Conservation (phyloP, 2,888 invertebrate species). For the Drosophila gaucha region DNA sequence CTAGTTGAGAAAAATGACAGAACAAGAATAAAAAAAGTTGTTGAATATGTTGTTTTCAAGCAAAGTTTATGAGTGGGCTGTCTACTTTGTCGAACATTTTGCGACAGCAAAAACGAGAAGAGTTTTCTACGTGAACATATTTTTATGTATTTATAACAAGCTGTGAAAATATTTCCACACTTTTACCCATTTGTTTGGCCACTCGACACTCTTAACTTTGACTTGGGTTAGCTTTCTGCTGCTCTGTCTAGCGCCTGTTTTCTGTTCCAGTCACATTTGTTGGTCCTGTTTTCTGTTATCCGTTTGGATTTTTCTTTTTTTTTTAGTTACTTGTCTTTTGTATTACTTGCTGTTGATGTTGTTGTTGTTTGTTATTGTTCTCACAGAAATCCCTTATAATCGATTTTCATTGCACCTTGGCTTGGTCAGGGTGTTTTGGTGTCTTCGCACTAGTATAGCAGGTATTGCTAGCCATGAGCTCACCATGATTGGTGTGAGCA, state of each 20-base stretch:
- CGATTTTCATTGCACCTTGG: conserved; percentile 51
- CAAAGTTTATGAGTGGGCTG: conserved; percentile 59
- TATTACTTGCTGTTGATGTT: conserved; percentile 20
- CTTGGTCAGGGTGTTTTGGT: conserved; percentile 31
- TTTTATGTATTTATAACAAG: conserved; percentile 64
- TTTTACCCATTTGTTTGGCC: conserved; percentile 49
- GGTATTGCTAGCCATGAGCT: no score
- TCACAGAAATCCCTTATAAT: conserved; percentile 46
- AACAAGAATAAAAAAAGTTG: conserved; percentile 5
- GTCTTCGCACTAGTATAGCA: conserved; percentile 62
- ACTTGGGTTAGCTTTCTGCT: conserved; percentile 27
- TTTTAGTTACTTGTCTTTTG: conserved; percentile 12
- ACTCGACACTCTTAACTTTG: conserved; percentile 40
- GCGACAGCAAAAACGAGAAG: conserved; percentile 8
- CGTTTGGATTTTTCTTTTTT: conserved; percentile 2
- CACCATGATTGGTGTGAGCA: neutral
- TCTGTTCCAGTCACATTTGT: conserved; percentile 1
- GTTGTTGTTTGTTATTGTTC: conserved; percentile 34
- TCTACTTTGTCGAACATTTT: conserved; percentile 29
- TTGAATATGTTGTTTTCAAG: conserved; percentile 32
- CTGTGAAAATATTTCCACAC: conserved; percentile 64
- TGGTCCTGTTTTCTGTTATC: neutral
- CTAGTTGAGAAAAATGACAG: conserved; percentile 9
- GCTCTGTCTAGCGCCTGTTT: conserved; percentile 13
- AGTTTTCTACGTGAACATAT: conserved; percentile 26